phyloP scores from a whole-genome alignment of 23 tunicate species.

The Trididemnum miniatum region DNA sequence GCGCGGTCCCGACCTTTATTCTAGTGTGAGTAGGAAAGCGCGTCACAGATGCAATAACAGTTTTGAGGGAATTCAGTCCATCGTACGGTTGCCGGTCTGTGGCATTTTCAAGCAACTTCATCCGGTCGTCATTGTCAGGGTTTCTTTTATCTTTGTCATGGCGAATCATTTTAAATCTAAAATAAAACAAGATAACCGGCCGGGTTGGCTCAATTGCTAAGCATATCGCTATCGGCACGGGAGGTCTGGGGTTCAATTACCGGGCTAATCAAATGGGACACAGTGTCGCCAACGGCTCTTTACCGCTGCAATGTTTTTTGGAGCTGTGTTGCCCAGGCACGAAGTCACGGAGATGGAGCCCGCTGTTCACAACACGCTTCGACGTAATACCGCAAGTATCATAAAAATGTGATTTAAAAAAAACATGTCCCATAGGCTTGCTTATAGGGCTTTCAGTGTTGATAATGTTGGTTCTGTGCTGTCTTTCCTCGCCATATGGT shows the following conservation, averaged over 20 bases:
- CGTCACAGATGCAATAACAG: background rate
- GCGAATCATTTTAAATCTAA: constrained; percentile 48
- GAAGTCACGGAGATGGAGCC: too few species aligned
- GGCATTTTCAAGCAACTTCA: background rate
- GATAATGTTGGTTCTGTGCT: too few species aligned
- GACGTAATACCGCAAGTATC: background rate
- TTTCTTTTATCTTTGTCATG: constrained; percentile 43
- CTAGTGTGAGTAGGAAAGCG: constrained; percentile 37
- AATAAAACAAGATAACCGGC: background rate
- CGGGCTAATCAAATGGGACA: too few species aligned
- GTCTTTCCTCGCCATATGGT: too few species aligned
- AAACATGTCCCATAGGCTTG: background rate
- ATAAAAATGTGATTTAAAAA: background rate
- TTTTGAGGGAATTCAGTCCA: constrained; percentile 49
- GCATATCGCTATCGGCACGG: too few species aligned
- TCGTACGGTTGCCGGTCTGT: constrained; percentile 17
- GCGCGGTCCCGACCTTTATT: constrained; percentile 6
- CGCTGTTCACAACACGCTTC: background rate
- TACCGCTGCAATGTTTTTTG: background rate
- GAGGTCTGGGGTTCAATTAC: too few species aligned
- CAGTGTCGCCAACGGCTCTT: background rate
- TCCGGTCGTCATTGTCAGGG: constrained; percentile 12
- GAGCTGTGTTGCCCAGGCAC: background rate
- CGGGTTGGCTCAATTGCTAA: too few species aligned
- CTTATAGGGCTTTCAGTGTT: too few species aligned